Percentiles rank a stretch among this genome's conserved stretches.
Conservation (phyloP, 1,140 invertebrate genomes). For the Tenebrio molitor region DNA sequence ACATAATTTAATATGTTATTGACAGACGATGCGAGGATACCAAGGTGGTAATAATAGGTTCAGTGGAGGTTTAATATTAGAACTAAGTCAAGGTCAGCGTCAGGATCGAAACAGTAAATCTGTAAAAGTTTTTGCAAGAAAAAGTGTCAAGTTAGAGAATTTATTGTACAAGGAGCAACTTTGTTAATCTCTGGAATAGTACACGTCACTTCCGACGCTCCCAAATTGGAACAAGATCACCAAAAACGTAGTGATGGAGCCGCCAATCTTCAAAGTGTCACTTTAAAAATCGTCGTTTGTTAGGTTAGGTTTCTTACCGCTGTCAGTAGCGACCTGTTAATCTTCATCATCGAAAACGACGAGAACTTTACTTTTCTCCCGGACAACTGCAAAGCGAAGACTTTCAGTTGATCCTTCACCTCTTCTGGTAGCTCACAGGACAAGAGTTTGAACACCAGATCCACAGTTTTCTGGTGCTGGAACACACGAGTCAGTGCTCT, state of each 20-base stretch:
- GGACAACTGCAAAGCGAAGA: slow-evolving; percentile 76
- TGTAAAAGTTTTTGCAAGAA: no score
- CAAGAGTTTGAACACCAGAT: slow-evolving; percentile 28
- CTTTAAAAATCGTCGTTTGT: slow-evolving; percentile 4
- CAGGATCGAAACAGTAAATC: no score
- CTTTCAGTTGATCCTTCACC: slow-evolving; percentile 68
- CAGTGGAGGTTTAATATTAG: no score
- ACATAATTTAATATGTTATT: background rate
- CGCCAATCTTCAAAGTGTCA: slow-evolving; percentile 71
- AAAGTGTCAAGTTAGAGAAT: no score
- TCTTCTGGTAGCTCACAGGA: slow-evolving; percentile 25
- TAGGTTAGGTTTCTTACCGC: slow-evolving; percentile 69
- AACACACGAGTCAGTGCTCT: slow-evolving; percentile 38
- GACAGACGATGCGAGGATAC: no score
- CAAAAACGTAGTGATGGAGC: slow-evolving; percentile 78
- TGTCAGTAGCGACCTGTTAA: slow-evolving; percentile 75
- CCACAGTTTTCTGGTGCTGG: slow-evolving; percentile 39
- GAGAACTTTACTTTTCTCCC: slow-evolving; percentile 74
- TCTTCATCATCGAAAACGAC: slow-evolving; percentile 74
- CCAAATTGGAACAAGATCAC: slow-evolving; percentile 78
- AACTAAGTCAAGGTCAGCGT: no score
- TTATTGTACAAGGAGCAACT: no score
- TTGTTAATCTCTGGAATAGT: slow-evolving; percentile 20
- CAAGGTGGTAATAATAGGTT: no score
- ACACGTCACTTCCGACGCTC: slow-evolving; percentile 15